Evolutionary conservation across 2,113 vertebrate genomes (phyloP), one percentile per base, ranked within the genome.

Genomic region (Smithornis capensis): DNA sequence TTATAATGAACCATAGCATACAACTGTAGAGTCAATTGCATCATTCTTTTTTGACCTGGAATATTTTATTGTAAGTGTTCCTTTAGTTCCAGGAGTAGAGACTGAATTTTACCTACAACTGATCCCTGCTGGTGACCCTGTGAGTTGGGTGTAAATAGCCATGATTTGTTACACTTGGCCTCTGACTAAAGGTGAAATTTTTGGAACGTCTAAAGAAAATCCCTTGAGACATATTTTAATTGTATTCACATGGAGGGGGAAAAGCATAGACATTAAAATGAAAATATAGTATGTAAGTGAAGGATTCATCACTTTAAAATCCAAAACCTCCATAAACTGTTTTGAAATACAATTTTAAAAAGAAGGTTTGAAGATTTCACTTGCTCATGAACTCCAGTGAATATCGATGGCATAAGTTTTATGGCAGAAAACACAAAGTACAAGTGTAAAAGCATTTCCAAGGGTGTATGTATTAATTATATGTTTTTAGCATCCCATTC

Each of bases 121-220:
- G 42, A 70, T 88, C 47, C 59, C 35, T 67, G 13, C 19, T 44
- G 44, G 77, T 70, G 82, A 90, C 52, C 63, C 52, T 33, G 33
- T 44, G 23, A 55, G 7, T 15, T 42, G 55, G n/a, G 44, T 92
- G 25, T 83, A 88, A 91, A 77, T 27, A 90, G 14, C 13, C 68
- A 68, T 67, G 85, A 93, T 96, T 95, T 88, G 88, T 93, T 83
- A 74, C 52, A 90, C 68, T 83, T 88, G 75, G 82, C 93, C 82
- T 94, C 56, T 77, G 47, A 90, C 22, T 74, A 67, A 79, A 91
- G 67, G 50, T 91, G 82, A 92, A 80, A 52, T 74, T 70, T 95
- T 83, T 94, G 8, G 71, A 74, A 95, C 92, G 14, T 47, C 62
- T 87, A 69, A 87, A 91, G 76, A 89, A 87, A 92, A 89, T 59